Conservation (phyloP, 2,888 invertebrate genomes). For the Notodonta dromedarius region DNA sequence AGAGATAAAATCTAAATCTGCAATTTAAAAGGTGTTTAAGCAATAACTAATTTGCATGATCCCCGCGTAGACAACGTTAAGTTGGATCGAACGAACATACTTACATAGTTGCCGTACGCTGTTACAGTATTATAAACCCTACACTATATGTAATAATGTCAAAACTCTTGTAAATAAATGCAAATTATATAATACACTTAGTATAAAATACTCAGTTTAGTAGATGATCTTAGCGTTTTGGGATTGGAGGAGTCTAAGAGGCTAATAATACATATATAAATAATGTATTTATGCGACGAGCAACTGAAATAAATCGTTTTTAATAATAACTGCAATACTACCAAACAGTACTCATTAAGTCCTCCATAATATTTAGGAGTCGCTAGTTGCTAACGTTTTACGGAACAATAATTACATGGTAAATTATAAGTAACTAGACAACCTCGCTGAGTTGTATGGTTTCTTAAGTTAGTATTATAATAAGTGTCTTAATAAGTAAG, state of each 20-base stretch:
- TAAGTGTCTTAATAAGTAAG: no score
- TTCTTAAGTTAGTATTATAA: no score
- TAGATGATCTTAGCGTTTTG: background rate
- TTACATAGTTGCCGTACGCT: constrained; percentile 14
- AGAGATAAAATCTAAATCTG: constrained; percentile 35
- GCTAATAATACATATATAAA: no score
- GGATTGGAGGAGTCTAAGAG: background rate
- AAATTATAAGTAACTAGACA: no score
- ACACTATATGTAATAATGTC: background rate
- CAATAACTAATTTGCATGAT: constrained; percentile 32
- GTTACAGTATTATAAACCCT: constrained; percentile 1
- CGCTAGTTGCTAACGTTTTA: no score
- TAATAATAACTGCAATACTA: no score
- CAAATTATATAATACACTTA: background rate
- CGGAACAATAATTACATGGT: no score
- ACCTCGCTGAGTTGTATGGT: no score
- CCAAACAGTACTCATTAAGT: no score
- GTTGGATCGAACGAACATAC: constrained; percentile 21
- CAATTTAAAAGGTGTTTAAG: constrained; percentile 34
- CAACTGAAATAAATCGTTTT: no score
- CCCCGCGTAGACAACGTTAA: constrained; percentile 14
- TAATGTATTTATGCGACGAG: no score
- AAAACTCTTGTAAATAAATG: background rate
- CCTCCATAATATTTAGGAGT: no score
- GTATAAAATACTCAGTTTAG: constrained; percentile 1